A percentile compares a stretch with the other conserved stretches of the same genome.
phyloP scores from a whole-genome alignment of 2,888 invertebrate species.

The Gastracanthus pulcherrimus region DNA sequence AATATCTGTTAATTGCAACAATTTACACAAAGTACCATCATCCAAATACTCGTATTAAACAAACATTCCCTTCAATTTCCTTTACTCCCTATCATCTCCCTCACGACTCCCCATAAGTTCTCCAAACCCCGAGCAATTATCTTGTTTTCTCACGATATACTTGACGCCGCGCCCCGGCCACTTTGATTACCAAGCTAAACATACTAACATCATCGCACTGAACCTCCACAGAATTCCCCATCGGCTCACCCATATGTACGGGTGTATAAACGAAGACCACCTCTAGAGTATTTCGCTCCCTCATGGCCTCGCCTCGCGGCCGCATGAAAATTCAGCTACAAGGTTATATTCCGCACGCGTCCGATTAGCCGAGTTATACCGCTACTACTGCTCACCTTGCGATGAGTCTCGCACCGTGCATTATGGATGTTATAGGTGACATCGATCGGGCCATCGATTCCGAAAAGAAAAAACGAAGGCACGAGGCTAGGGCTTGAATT shows the following conservation, averaged over 20 bases:
- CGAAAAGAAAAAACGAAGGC: neutral
- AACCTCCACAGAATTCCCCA: neutral
- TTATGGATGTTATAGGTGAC: neutral
- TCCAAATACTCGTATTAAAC: no score
- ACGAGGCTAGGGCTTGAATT: neutral
- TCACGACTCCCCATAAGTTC: no score
- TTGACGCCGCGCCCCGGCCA: neutral
- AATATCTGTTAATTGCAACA: no score
- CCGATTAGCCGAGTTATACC: neutral
- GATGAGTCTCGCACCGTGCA: neutral
- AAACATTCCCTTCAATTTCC: no score
- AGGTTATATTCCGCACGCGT: neutral
- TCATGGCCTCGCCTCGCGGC: neutral
- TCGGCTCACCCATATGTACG: no score
- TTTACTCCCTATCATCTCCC: no score
- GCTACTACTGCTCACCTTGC: neutral
- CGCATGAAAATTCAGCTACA: constrained; percentile 19
- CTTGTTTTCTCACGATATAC: constrained; percentile 28
- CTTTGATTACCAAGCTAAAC: constrained; percentile 28
- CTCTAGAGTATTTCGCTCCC: constrained; percentile 2
- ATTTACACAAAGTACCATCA: no score
- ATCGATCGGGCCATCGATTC: neutral
- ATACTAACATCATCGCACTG: neutral
- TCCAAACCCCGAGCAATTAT: constrained; percentile 24
- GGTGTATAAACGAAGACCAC: neutral